A percentile compares a stretch with the other conserved stretches of the same genome.
Evolutionary conservation across 2,113 vertebrate species (phyloP).

Genomic region (Mus pahari): DNA sequence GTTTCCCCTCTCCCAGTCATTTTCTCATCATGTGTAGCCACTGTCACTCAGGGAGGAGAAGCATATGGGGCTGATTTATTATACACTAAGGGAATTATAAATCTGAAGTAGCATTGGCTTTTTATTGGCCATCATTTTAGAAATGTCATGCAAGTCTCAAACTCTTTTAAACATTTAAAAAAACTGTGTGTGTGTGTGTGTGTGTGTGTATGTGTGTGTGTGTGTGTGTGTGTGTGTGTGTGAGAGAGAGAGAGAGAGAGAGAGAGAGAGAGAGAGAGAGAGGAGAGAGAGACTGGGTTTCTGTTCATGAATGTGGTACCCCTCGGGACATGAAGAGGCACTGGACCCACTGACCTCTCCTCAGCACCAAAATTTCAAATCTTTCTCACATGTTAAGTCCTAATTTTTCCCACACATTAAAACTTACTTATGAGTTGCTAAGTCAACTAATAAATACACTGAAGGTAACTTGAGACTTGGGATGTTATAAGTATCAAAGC

Average conservation of each 20-base stretch:
- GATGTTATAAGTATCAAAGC: background rate
- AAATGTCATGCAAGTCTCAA: slow-evolving; percentile 25
- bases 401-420: background rate
- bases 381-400: background rate
- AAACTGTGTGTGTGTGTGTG: background rate
- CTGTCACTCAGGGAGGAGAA: background rate
- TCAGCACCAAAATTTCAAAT: background rate
- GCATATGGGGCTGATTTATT: background rate
- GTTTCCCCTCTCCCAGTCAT: background rate
- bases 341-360: background rate
- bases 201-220: too few species aligned
- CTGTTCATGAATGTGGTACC: background rate
- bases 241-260: too few species aligned
- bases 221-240: too few species aligned
- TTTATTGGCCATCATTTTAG: background rate
- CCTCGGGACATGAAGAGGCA: background rate
- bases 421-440: background rate
- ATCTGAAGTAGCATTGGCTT: slow-evolving; percentile 13
- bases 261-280: too few species aligned
- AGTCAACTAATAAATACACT: background rate
- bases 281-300: background rate
- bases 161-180: background rate
- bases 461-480: slow-evolving; percentile 16
- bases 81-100: background rate
- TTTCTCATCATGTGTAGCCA: background rate